Percentiles rank a stretch among this genome's conserved stretches.
phyloP scores from a whole-genome alignment of 35 echinoderm and acorn worm species.

The Amphiura filiformis region DNA sequence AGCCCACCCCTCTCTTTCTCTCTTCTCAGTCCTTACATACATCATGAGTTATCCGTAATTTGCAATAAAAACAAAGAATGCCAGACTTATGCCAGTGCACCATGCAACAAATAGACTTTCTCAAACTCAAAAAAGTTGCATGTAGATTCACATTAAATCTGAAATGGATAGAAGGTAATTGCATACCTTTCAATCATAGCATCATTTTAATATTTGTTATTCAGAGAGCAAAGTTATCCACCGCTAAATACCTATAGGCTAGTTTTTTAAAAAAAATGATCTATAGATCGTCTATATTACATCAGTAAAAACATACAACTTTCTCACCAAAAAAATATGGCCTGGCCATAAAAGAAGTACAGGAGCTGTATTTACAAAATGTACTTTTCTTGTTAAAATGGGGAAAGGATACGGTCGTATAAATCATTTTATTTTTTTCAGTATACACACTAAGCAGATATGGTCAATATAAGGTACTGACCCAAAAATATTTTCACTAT shows the following conservation, averaged over 20 bases:
- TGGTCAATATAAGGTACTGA: background rate
- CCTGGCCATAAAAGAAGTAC: background rate
- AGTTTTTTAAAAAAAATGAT: background rate
- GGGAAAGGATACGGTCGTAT: background rate
- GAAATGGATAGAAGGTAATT: too few relatives aligned
- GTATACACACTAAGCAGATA: background rate
- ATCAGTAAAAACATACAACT: constrained; percentile 1
- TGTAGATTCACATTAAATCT: too few relatives aligned
- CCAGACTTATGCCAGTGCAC: too few relatives aligned
- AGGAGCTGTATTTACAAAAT: constrained; percentile 8
- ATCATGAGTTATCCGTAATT: background rate
- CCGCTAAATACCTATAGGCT: background rate
- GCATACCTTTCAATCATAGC: background rate
- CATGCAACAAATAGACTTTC: too few relatives aligned
- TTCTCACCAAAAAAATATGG: background rate
- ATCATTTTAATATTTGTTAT: background rate
- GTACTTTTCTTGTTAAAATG: background rate
- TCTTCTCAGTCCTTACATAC: background rate
- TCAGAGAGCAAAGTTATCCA: background rate
- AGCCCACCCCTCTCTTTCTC: background rate
- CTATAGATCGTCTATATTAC: background rate
- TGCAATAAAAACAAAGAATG: background rate
- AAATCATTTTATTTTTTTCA: constrained; percentile 2
- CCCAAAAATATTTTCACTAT: background rate
- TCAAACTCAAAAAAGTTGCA: too few relatives aligned